phyloP scores from a whole-genome alignment of 2,888 invertebrate genomes.

The Leptinotarsa juncta region DNA sequence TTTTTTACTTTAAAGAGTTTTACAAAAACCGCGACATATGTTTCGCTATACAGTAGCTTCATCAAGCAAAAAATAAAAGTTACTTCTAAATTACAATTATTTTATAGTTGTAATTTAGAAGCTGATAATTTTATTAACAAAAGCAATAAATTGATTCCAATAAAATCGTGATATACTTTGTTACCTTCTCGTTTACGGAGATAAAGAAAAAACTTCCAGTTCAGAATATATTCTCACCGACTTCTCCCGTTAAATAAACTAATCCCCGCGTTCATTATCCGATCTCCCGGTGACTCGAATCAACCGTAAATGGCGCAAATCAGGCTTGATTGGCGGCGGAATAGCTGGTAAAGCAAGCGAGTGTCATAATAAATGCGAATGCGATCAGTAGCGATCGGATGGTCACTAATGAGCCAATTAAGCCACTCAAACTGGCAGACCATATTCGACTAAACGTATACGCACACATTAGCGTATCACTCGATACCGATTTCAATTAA shows the following conservation, averaged over 20 bases:
- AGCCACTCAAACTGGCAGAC: conserved; percentile 49
- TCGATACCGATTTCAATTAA: conserved; percentile 49
- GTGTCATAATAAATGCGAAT: conserved; percentile 46
- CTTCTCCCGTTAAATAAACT: conserved; percentile 5
- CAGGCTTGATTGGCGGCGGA: conserved; percentile 41
- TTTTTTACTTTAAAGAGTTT: no score
- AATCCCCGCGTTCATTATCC: conserved; percentile 16
- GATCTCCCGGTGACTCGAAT: conserved; percentile 9
- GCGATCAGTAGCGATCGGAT: conserved; percentile 49
- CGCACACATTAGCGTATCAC: conserved; percentile 31
- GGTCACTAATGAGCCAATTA: conserved; percentile 55
- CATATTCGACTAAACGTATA: conserved; percentile 48
- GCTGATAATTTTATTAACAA: no score
- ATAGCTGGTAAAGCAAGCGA: conserved; percentile 32
- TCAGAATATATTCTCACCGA: conserved; percentile 2
- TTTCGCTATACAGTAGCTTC: no score
- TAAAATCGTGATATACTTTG: no score
- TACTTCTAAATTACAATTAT: no score
- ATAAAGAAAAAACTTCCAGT: neutral
- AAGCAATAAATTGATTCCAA: no score
- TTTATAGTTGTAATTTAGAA: no score
- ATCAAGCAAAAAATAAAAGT: no score
- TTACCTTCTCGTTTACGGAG: neutral
- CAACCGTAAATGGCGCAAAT: conserved; percentile 41
- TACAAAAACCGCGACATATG: no score